Evolutionary conservation across 2,113 vertebrate species (phyloP).

Genomic region (Pampusana beccarii): DNA sequence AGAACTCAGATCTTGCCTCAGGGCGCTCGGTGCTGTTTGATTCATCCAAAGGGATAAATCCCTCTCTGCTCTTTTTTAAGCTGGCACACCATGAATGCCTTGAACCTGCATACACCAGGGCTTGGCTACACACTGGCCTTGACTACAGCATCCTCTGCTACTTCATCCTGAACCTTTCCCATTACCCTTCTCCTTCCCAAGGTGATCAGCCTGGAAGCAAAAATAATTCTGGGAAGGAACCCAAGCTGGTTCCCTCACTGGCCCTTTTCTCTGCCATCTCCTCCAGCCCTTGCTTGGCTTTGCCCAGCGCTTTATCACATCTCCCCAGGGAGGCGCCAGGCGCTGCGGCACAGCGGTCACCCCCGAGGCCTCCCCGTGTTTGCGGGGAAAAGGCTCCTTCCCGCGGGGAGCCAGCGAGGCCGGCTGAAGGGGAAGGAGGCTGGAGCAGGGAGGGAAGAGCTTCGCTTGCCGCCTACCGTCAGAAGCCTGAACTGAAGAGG

Average conservation of each 20-base stretch:
- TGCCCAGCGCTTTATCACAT: neutral
- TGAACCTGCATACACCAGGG: neutral
- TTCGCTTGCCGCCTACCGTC: slow-evolving; percentile 43
- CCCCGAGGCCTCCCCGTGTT: neutral
- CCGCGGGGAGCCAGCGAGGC: neutral
- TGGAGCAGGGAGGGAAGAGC: neutral
- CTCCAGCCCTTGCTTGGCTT: neutral
- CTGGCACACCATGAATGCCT: neutral
- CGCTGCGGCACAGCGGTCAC: accelerated
- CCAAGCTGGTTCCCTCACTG: neutral
- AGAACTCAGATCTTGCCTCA: neutral
- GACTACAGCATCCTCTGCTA: neutral
- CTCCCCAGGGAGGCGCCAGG: neutral
- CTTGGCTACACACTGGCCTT: neutral
- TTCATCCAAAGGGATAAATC: neutral
- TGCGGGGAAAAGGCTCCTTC: neutral
- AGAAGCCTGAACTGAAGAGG: slow-evolving; percentile 24
- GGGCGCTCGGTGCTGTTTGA: neutral
- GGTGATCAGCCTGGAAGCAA: neutral
- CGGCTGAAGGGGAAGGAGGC: neutral
- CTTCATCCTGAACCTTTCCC: neutral
- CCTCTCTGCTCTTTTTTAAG: neutral
- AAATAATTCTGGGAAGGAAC: accelerated
- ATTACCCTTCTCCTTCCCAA: neutral
- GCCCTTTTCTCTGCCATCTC: neutral